phyloP scores from a whole-genome alignment of 2,888 invertebrate species.

The Lissocephala sabroskyi region DNA sequence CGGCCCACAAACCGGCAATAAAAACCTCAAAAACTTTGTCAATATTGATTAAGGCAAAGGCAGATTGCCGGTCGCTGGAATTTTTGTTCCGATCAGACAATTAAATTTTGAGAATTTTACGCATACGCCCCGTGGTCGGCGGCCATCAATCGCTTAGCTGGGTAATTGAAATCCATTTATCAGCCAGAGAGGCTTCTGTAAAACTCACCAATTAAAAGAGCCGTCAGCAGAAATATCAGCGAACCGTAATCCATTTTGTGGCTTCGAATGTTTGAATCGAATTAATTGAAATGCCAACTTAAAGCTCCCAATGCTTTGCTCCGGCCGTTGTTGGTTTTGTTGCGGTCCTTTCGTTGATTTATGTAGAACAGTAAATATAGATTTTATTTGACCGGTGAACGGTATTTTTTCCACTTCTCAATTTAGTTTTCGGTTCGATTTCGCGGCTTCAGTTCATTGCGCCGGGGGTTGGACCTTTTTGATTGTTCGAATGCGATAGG shows the following conservation, averaged over 20 bases:
- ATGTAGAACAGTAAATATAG: no score
- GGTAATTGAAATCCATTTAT: slow-evolving; percentile 12
- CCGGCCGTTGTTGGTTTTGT: no score
- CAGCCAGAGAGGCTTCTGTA: slow-evolving; percentile 1
- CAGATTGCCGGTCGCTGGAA: background rate
- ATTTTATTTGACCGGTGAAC: no score
- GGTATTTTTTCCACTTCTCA: no score
- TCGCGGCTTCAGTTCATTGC: no score
- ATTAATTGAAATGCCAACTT: slow-evolving; percentile 42
- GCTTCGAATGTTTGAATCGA: slow-evolving; percentile 27
- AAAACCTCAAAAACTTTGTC: slow-evolving; percentile 35
- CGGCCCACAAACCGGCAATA: slow-evolving; percentile 4
- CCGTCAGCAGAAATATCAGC: slow-evolving; percentile 39
- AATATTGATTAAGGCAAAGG: slow-evolving; percentile 53
- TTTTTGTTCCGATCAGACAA: no score
- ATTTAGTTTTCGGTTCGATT: no score
- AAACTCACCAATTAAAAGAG: slow-evolving; percentile 53
- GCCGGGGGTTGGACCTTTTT: no score
- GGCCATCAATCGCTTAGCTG: background rate
- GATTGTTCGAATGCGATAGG: no score
- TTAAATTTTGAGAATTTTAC: slow-evolving; percentile 7
- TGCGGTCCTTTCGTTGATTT: no score
- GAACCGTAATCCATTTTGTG: slow-evolving; percentile 48
- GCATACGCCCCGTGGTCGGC: slow-evolving; percentile 28
- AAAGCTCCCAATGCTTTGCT: no score